Evolutionary conservation across 2,888 invertebrate genomes (phyloP).

Genomic region (Elegia similella): DNA sequence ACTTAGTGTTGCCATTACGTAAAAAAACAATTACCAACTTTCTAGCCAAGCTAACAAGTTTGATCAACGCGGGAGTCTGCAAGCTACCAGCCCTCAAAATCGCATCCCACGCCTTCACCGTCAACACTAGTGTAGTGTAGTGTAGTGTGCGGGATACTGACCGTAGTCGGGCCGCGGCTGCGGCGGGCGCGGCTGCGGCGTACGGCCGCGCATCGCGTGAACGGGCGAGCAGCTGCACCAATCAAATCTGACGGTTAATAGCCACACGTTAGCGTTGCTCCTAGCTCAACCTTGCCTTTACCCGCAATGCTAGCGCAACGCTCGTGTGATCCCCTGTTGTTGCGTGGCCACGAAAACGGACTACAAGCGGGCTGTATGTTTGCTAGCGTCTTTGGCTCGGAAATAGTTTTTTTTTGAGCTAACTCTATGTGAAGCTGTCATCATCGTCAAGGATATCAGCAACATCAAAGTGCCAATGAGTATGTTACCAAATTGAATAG

Average conservation of each 20-base stretch:
- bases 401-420: too few relatives aligned
- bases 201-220: slow-evolving; percentile 87
- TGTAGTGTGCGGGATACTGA: slow-evolving; percentile 79
- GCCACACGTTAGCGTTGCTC: slow-evolving; percentile 48
- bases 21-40: too few relatives aligned
- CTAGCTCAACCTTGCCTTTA: slow-evolving; percentile 15
- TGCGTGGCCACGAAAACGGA: slow-evolving; percentile 9
- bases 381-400: too few relatives aligned
- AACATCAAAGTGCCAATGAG: too few relatives aligned
- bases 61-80: too few relatives aligned
- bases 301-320: slow-evolving; percentile 11
- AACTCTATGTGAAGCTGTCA: too few relatives aligned
- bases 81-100: neutral
- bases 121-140: slow-evolving; percentile 24
- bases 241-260: slow-evolving; percentile 75
- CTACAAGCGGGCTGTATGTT: neutral
- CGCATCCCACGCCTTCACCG: slow-evolving; percentile 5
- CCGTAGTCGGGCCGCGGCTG: slow-evolving; percentile 94
- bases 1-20: too few relatives aligned
- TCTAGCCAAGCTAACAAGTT: too few relatives aligned
- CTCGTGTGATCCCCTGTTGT: slow-evolving; percentile 31
- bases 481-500: too few relatives aligned
- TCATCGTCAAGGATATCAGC: too few relatives aligned
- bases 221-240: slow-evolving; percentile 86
- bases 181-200: slow-evolving; percentile 76